Base-by-base conservation (phyloP, 2,888 invertebrate genomes). In the Holacanthella duospinosa region DNA sequence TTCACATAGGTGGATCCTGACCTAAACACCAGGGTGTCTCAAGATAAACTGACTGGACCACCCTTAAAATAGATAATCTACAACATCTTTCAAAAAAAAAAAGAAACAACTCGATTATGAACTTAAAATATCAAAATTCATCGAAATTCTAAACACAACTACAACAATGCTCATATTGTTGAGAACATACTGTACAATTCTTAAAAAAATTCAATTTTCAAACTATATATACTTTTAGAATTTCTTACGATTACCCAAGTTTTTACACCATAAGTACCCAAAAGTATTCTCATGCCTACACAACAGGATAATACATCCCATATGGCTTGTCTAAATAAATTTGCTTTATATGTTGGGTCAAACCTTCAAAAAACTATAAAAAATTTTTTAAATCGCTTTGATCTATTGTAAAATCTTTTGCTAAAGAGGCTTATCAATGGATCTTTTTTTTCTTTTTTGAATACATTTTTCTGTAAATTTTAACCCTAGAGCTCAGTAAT, bases 31-130 rank as follows among this genome's bases (percentile, higher is more conserved):
- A 67, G 72, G 72, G 72, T 69, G 70, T 65, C 70, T 66, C 36
- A 59, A 63, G 4, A 63, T 65, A 70, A 72, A 65, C 48, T 69
- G 70, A 70, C 68, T 68, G 68, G 72, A 72, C 72, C 72, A 72
- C 72, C 72, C 72, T 66, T 55, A 69, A 65, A 70, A 65, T 61
- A 55, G 48, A 60, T 68, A 68, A 68, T 68, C 67, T 67, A 60
- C 43, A 59, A 68, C 70, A 68, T 70, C 70, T 68, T 48, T 21
- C n/a, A 16, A 9, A 9, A 48, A 21, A 48, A 21, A 21, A 4
- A 9, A 48, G n/a, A 48, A 4, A 21, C 16, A 4, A n/a, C 48
- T 4, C 21, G 16, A 16, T 48, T 9, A 48, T 48, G 48, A 48
- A 48, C 16, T 48, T 48, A 48, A 48, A 9, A 48, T 9, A 16